phyloP scores from a whole-genome alignment of 1,140 invertebrate species.

The Nautilus pompilius region DNA sequence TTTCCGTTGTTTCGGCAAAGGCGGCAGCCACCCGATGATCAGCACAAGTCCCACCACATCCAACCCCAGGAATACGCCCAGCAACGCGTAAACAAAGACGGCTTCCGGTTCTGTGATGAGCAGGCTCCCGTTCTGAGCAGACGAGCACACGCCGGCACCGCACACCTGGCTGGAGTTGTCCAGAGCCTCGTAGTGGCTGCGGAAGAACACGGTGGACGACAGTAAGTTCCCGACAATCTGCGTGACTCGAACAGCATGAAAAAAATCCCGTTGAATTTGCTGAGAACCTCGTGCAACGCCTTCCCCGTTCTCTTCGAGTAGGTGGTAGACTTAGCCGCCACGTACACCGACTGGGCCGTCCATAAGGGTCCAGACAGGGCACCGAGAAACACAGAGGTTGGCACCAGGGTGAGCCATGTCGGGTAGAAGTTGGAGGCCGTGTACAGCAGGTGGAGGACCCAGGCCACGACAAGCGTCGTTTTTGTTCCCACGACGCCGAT shows the following conservation, averaged over 20 bases:
- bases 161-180: conserved; percentile 13
- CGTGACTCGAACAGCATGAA: conserved; percentile 29
- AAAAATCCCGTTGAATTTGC: conserved; percentile 38
- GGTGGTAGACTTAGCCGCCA: too few relatives aligned
- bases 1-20: conserved; percentile 21
- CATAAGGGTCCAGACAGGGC: conserved; percentile 28
- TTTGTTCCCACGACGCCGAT: conserved; percentile 32
- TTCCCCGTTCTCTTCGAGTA: conserved; percentile 16
- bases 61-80: conserved; percentile 20
- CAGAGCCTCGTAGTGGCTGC: conserved; percentile 10
- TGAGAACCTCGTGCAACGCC: conserved; percentile 23
- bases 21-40: conserved; percentile 17
- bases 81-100: conserved; percentile 18
- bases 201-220: conserved; percentile 24
- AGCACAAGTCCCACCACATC: conserved; percentile 20
- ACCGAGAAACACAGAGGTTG: conserved; percentile 31
- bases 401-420: conserved; percentile 30
- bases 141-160: conserved; percentile 9
- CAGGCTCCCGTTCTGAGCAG: conserved; percentile 13
- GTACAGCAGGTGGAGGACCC: conserved; percentile 29
- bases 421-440: conserved; percentile 54
- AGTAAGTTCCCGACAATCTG: conserved; percentile 33
- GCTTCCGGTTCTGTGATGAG: conserved; percentile 17
- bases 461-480: conserved; percentile 17
- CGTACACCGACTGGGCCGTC: conserved; percentile 31